Evolutionary conservation across 2,797 vertebrate species (phyloP).

Genomic region (Pogonophryne albipinna): DNA sequence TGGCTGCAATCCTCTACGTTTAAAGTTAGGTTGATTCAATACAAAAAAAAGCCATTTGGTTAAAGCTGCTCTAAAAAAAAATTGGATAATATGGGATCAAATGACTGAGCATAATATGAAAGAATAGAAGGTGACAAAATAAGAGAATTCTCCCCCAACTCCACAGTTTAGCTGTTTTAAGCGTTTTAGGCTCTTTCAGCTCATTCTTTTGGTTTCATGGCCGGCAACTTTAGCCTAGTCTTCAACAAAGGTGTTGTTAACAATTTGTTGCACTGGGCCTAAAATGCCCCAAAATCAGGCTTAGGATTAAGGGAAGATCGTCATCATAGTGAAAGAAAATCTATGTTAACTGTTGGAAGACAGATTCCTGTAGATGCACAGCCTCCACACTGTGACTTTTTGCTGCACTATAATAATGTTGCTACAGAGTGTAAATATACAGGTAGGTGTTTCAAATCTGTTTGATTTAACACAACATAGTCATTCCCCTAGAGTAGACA

Average conservation of each 20-base stretch:
- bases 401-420: background rate
- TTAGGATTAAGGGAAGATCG: background rate
- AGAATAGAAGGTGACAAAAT: too few species aligned
- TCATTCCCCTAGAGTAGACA: conserved; percentile 16
- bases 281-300: background rate
- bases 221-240: background rate
- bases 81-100: background rate
- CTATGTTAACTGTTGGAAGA: background rate
- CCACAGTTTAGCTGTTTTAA: background rate
- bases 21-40: background rate
- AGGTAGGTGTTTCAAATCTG: conserved; percentile 24
- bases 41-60: background rate
- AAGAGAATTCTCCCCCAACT: background rate
- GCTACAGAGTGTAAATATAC: conserved; percentile 6
- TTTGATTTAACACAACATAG: conserved; percentile 1
- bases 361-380: background rate
- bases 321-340: conserved; percentile 2
- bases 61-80: background rate
- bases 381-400: background rate
- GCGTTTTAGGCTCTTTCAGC: background rate
- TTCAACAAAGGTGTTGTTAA: background rate
- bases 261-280: background rate
- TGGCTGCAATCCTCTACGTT: background rate
- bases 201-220: background rate
- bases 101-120: background rate